phyloP scores from a whole-genome alignment of 2,888 invertebrate genomes.

The Muschampia plurimacula region DNA sequence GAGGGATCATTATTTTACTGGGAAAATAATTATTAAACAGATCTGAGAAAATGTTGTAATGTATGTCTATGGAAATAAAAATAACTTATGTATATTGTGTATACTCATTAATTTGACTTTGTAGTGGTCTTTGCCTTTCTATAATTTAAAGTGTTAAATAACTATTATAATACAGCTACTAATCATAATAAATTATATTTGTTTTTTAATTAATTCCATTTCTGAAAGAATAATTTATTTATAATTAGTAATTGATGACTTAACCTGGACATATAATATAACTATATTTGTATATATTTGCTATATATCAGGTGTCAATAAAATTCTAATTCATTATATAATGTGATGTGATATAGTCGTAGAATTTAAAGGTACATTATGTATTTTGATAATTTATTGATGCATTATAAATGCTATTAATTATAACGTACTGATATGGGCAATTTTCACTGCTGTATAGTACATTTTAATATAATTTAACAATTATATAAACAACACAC shows the following conservation, averaged over 20 bases:
- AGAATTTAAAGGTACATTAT: constrained; percentile 25
- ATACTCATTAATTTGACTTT: no score
- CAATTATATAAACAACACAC: not conserved
- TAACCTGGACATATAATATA: not conserved
- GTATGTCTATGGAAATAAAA: no score
- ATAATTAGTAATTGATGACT: not conserved
- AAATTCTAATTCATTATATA: constrained; percentile 46
- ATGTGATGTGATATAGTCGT: constrained; percentile 53
- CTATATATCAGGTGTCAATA: constrained; percentile 19
- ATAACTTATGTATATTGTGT: no score
- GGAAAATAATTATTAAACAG: no score
- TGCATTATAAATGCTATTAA: constrained; percentile 61
- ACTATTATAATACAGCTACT: no score
- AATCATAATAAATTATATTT: not conserved
- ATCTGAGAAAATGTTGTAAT: no score
- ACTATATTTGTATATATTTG: constrained; percentile 11
- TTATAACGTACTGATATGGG: constrained; percentile 13
- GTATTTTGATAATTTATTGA: constrained; percentile 45
- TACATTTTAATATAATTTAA: not conserved
- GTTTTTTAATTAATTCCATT: constrained; percentile 4
- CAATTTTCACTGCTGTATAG: constrained; percentile 30
- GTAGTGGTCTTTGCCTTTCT: no score
- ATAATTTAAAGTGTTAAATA: no score
- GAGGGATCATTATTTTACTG: no score
- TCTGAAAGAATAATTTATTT: constrained; percentile 2